Conservation (phyloP, 2,888 invertebrate genomes). For the Lasioglossum vierecki region DNA sequence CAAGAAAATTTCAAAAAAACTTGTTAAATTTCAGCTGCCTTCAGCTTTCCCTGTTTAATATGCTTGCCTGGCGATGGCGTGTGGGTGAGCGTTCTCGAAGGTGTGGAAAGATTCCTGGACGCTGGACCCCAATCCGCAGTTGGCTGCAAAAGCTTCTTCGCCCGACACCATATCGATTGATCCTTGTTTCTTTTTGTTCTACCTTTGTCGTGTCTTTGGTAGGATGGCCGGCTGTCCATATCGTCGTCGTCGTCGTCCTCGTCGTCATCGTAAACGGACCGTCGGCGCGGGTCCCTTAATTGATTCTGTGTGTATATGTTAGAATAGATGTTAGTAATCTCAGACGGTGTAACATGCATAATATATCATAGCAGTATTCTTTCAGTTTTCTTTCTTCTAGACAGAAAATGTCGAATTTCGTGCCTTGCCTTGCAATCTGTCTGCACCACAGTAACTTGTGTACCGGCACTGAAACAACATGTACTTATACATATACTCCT, state of each 20-base stretch:
- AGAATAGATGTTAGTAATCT: neutral
- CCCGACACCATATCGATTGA: slow-evolving; percentile 76
- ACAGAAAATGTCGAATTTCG: no score
- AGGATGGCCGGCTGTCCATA: slow-evolving; percentile 61
- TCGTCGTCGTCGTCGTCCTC: slow-evolving; percentile 71
- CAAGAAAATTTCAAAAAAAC: no score
- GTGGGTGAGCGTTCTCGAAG: slow-evolving; percentile 78
- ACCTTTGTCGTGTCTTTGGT: slow-evolving; percentile 40
- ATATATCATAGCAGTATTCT: no score
- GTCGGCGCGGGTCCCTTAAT: slow-evolving; percentile 68
- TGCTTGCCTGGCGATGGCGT: slow-evolving; percentile 75
- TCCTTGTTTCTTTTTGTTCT: slow-evolving; percentile 54
- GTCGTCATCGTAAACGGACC: slow-evolving; percentile 73
- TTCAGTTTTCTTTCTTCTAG: no score
- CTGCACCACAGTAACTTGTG: no score
- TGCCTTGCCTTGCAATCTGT: no score
- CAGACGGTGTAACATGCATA: neutral
- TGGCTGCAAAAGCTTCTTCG: slow-evolving; percentile 87
- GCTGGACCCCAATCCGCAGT: slow-evolving; percentile 90
- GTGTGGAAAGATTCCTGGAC: slow-evolving; percentile 80
- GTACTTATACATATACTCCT: no score
- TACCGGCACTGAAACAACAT: no score
- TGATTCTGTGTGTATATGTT: slow-evolving; percentile 69
- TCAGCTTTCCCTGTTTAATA: slow-evolving; percentile 45
- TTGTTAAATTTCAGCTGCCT: no score